Evolutionary conservation across 2,888 invertebrate genomes (phyloP), one percentile per base, ranked within the genome.

Genomic region (Phengaris alcon): DNA sequence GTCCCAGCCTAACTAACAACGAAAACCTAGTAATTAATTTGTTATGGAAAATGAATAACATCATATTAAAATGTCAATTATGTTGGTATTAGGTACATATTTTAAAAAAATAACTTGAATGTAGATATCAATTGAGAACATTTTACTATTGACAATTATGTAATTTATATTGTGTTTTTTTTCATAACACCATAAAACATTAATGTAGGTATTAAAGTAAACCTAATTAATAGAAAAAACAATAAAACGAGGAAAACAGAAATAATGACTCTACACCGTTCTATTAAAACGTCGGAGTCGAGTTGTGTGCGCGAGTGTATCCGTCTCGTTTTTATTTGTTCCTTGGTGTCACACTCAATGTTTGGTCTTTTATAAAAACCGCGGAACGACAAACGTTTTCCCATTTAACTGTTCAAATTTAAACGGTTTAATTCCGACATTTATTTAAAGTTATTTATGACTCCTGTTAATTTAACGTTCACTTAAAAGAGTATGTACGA

Each of bases 261-360:
- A 64, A 64, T 44, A 35, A 64, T 13, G 6, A 35, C 12, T 35
- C 35, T 22, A 10, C 1, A 44, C 12, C 6, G 64, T 10, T 35
- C 0, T 64, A 64, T 64, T 64, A 64, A 44, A 69, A 46, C 13
- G 51, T 69, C 51, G 54, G n/a, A 55, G 44, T 1, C n/a, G 69
- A 10, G 75, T 75, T 69, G 44, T 69, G 69, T 69, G 10, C 9
- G n/a, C 59, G 84, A 81, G 76, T 81, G 89, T 89, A 88, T 83
- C 77, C 35, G 74, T 78, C 78, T 79, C 81, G 86, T 88, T 90
- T 90, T 90, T 90, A 85, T 86, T 90, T 84, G 85, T 88, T 87
- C 84, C 82, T 82, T 82, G 82, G 81, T 83, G 85, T 85, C 86
- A 84, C 84, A 83, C 82, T 82, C 83, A 79, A 79, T 86, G 85